Conservation (phyloP, 2,888 invertebrate species). For the Polia nebulosa region DNA sequence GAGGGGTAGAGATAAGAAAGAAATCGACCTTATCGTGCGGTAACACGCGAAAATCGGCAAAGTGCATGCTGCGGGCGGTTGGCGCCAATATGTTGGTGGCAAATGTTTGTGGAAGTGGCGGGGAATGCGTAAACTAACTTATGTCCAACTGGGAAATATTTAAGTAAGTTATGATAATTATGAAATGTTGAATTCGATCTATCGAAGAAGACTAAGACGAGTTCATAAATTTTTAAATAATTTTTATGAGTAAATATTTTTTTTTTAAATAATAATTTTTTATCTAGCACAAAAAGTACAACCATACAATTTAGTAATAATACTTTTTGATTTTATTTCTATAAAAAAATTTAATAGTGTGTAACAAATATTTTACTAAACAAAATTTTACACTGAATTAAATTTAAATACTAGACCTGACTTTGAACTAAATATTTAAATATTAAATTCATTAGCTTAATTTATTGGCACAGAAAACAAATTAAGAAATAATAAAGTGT, state of each 20-base stretch:
- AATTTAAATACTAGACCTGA: constrained; percentile 22
- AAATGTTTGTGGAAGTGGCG: constrained; percentile 9
- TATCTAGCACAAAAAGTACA: no score
- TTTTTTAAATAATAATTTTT: no score
- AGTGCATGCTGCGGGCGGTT: constrained; percentile 76
- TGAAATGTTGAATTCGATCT: no score
- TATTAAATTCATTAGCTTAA: constrained; percentile 24
- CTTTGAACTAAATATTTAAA: constrained; percentile 22
- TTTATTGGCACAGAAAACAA: constrained; percentile 14
- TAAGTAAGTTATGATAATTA: no score
- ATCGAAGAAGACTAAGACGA: no score
- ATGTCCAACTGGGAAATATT: background rate
- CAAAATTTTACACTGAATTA: constrained; percentile 24
- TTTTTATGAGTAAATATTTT: no score
- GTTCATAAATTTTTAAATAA: no score
- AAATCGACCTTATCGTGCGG: constrained; percentile 80
- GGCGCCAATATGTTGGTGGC: constrained; percentile 61
- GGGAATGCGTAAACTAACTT: background rate
- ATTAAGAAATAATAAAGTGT: constrained; percentile 29
- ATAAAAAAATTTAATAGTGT: no score
- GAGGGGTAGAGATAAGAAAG: constrained; percentile 75
- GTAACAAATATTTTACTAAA: background rate
- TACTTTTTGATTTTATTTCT: no score
- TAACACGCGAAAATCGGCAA: constrained; percentile 81
- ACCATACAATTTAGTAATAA: no score